phyloP scores from a whole-genome alignment of 2,888 invertebrate genomes.

The Pristionchus exspectatus region DNA sequence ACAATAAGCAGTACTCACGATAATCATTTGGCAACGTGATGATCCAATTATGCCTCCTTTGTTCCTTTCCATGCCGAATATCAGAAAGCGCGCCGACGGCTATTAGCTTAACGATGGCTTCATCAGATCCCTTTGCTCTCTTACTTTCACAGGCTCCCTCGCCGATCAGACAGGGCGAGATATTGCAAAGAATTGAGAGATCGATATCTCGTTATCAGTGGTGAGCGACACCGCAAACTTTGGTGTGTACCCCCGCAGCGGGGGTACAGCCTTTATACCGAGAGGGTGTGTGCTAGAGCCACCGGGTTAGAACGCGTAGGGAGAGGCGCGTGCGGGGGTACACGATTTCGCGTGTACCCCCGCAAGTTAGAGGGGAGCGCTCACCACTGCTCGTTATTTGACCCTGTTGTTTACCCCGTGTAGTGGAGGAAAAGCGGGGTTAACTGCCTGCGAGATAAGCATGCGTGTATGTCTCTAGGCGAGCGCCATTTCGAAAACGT shows the following conservation, averaged over 20 bases:
- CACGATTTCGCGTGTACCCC: too few species aligned
- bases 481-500: slow-evolving; percentile 13
- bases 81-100: background rate
- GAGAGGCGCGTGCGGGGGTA: too few species aligned
- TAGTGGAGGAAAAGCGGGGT: slow-evolving; percentile 4
- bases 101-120: slow-evolving; percentile 6
- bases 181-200: background rate
- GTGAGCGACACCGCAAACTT: too few species aligned
- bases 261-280: too few species aligned
- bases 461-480: background rate
- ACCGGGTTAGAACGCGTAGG: too few species aligned
- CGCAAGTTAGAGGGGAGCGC: too few species aligned
- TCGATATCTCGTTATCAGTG: background rate
- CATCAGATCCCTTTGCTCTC: background rate
- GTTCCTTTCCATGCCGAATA: background rate
- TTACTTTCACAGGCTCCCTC: background rate
- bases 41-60: background rate
- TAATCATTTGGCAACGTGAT: background rate
- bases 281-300: too few species aligned
- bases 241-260: too few species aligned
- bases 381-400: background rate
- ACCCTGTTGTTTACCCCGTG: background rate
- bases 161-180: background rate
- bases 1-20: background rate
- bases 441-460: background rate